These are phyloP conservation scores for Meandrusa payeni DNA, from an alignment of 2,888 invertebrate species.

Conservation along the genomic window DNA sequence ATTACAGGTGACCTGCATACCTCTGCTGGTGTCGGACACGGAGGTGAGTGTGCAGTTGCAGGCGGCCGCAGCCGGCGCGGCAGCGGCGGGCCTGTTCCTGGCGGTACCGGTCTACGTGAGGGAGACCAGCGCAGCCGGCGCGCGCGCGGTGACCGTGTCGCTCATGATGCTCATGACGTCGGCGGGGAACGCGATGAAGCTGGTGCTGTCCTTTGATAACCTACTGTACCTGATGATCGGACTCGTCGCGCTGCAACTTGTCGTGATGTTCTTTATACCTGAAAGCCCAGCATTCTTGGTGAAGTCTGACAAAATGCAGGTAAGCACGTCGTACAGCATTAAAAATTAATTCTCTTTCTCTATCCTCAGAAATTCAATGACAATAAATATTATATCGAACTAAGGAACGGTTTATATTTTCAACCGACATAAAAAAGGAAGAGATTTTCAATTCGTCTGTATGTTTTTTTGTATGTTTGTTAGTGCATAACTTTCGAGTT, in stretches of 20 bases:
- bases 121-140: slow-evolving; percentile 44
- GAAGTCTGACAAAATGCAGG: slow-evolving; percentile 52
- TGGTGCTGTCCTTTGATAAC: slow-evolving; percentile 43
- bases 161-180: slow-evolving; percentile 50
- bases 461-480: no score
- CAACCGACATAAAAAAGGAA: no score
- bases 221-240: slow-evolving; percentile 51
- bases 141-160: slow-evolving; percentile 42
- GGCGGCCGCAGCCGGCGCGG: slow-evolving; percentile 51
- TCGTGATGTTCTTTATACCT: slow-evolving; percentile 44
- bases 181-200: slow-evolving; percentile 49
- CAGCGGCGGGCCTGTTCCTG: slow-evolving; percentile 55
- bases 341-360: no score
- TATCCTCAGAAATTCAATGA: no score
- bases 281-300: slow-evolving; percentile 62
- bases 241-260: slow-evolving; percentile 48
- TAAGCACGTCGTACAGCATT: no score
- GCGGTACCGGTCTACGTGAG: slow-evolving; percentile 54
- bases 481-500: no score
- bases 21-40: slow-evolving; percentile 42
- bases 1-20: slow-evolving; percentile 56
- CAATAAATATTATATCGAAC: no score
- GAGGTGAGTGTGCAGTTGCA: slow-evolving; percentile 41
- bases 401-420: no score
- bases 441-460: no score